A percentile compares a stretch with the other conserved stretches of the same genome.
phyloP scores from a whole-genome alignment of 2,113 vertebrate genomes.

The Monopterus albus region DNA sequence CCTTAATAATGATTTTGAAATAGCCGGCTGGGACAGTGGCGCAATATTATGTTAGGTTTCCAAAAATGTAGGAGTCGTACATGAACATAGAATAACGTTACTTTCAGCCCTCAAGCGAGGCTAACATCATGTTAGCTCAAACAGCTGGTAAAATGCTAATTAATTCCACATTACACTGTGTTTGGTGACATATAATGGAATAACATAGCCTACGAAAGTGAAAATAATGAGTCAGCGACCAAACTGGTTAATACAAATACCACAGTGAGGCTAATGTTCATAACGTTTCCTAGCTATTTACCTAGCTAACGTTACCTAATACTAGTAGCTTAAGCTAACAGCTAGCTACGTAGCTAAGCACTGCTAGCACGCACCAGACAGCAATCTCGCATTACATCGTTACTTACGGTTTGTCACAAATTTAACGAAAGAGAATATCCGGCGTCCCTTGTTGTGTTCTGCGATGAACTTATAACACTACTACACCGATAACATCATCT shows the following conservation, averaged over 20 bases:
- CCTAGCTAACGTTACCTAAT: constrained; percentile 52
- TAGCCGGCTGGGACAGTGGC: too few relatives aligned
- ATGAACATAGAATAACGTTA: too few relatives aligned
- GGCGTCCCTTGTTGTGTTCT: background rate
- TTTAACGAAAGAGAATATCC: constrained; percentile 1
- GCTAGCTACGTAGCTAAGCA: constrained; percentile 27
- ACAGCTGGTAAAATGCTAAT: background rate
- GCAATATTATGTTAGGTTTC: too few relatives aligned
- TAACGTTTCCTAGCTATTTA: constrained; percentile 30
- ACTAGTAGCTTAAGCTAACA: constrained; percentile 46
- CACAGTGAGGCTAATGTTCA: constrained; percentile 7
- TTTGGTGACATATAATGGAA: background rate
- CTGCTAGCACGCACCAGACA: background rate
- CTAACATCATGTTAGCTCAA: constrained; percentile 18
- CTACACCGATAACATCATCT: constrained; percentile 54
- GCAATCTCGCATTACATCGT: background rate
- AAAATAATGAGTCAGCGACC: background rate
- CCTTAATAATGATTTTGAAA: background rate
- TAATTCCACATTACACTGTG: background rate
- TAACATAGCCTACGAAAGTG: background rate
- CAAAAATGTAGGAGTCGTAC: too few relatives aligned
- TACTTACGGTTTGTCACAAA: constrained; percentile 50
- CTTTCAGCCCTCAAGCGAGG: background rate
- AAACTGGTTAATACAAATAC: background rate
- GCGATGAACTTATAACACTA: constrained; percentile 7